These are phyloP conservation scores for Chiroxiphia lanceolata DNA, from an alignment of 2,797 vertebrate species.

Conservation along the genomic window DNA sequence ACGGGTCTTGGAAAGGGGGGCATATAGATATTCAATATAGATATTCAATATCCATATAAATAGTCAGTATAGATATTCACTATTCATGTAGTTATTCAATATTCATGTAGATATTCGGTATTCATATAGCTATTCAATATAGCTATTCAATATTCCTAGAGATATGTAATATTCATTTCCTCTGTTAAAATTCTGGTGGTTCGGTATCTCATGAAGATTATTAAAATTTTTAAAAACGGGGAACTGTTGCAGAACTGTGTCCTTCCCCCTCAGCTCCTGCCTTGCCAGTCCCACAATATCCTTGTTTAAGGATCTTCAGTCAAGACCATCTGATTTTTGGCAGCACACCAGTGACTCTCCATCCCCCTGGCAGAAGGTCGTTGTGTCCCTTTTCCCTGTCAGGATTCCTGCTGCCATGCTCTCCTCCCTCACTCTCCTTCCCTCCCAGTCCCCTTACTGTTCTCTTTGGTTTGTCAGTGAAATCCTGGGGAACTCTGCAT, in stretches of 20 bases:
- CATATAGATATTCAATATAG: too few species aligned
- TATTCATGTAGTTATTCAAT: background rate
- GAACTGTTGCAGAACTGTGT: background rate
- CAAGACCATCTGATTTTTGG: background rate
- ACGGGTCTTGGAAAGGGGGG: background rate
- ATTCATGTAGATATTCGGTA: background rate
- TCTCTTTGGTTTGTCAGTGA: background rate
- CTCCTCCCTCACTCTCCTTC: background rate
- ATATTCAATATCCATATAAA: too few species aligned
- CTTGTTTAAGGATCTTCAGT: background rate
- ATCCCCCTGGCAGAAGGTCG: background rate
- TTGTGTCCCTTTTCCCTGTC: background rate
- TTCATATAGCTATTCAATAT: background rate
- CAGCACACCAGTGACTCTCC: background rate
- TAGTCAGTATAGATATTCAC: background rate
- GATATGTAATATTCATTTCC: background rate
- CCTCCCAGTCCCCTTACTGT: background rate
- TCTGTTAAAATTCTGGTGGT: background rate
- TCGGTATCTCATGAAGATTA: background rate
- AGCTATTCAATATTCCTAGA: background rate
- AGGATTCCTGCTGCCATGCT: background rate
- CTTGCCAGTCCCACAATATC: background rate
- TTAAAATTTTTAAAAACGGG: background rate
- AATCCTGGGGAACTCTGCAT: background rate
- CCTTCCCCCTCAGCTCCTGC: background rate